Percentiles rank a stretch among this genome's conserved stretches.
These are phyloP conservation scores for Hoplodrina blanda DNA, from an alignment of 2,888 invertebrate species.

Conservation along the genomic window DNA sequence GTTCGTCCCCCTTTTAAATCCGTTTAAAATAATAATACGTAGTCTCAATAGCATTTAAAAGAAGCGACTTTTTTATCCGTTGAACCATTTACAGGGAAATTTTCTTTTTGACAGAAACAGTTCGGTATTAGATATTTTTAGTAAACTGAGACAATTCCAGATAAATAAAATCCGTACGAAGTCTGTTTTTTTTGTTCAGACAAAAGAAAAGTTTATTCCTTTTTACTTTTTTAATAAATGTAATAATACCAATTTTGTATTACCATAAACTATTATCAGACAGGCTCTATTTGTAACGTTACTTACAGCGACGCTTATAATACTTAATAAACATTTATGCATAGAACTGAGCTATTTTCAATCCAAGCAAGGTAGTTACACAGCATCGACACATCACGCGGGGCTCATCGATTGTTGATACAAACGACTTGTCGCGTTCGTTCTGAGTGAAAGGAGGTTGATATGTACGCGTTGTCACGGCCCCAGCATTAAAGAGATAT, in stretches of 20 bases:
- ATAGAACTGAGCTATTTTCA: conserved; percentile 60
- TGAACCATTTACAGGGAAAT: conserved; percentile 17
- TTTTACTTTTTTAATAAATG: conserved; percentile 27
- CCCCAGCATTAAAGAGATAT: conserved; percentile 86
- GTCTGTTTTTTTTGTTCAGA: background rate
- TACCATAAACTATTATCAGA: conserved; percentile 28
- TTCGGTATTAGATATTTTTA: conserved; percentile 27
- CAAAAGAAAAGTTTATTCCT: background rate
- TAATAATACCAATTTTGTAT: conserved; percentile 6
- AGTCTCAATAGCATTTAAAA: conserved; percentile 6
- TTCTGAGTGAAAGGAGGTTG: conserved; percentile 78
- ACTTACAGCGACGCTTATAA: conserved; percentile 47
- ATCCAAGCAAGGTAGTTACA: conserved; percentile 65
- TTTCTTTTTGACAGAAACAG: conserved; percentile 16
- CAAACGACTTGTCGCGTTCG: conserved; percentile 78
- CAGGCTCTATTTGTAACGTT: conserved; percentile 33
- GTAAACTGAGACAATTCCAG: background rate
- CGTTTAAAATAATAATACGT: conserved; percentile 19
- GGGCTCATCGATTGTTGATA: conserved; percentile 78
- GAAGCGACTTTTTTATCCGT: conserved; percentile 8
- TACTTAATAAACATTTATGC: conserved; percentile 60
- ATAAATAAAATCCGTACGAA: background rate
- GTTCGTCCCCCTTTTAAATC: background rate
- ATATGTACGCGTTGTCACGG: conserved; percentile 88
- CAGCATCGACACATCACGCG: conserved; percentile 66